A percentile compares a stretch with the other conserved stretches of the same genome.
These are phyloP conservation scores for Pinctada fucata DNA, from an alignment of 2,888 invertebrate species.

Conservation along the genomic window DNA sequence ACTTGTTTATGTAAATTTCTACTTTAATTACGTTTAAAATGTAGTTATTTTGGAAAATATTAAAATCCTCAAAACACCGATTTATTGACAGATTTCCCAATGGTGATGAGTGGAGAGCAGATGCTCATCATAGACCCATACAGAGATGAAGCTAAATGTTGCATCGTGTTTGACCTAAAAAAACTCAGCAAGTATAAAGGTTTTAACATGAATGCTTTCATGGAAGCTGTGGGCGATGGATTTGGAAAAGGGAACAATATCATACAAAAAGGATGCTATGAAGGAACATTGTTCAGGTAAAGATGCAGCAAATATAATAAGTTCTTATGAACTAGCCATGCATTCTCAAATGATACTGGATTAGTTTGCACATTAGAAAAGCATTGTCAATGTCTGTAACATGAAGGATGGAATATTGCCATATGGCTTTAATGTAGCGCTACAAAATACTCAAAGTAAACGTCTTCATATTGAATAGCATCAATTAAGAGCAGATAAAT, in stretches of 20 bases:
- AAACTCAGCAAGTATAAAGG: not conserved
- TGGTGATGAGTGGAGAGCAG: slow-evolving; percentile 4
- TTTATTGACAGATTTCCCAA: not conserved
- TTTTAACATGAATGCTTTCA: not conserved
- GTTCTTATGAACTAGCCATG: not conserved
- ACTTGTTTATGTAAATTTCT: no score
- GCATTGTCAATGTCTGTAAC: no score
- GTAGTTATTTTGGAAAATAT: no score
- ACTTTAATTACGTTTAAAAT: no score
- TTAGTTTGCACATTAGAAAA: no score
- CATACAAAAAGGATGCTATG: not conserved
- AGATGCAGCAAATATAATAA: not conserved
- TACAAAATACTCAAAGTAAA: no score
- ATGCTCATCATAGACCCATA: slow-evolving; percentile 4
- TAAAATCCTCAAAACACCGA: no score
- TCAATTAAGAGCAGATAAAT: no score
- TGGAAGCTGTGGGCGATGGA: not conserved
- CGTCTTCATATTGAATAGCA: no score
- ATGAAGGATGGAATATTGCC: no score
- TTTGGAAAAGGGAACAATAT: not conserved
- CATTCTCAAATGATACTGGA: no score
- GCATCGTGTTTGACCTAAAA: not conserved
- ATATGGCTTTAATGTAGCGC: no score
- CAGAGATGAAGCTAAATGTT: not conserved
- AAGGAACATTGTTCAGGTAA: not conserved